A percentile compares a stretch with the other conserved stretches of the same genome.
phyloP scores from a whole-genome alignment of 2,113 vertebrate species.

The Dolichallabes microphthalmus region DNA sequence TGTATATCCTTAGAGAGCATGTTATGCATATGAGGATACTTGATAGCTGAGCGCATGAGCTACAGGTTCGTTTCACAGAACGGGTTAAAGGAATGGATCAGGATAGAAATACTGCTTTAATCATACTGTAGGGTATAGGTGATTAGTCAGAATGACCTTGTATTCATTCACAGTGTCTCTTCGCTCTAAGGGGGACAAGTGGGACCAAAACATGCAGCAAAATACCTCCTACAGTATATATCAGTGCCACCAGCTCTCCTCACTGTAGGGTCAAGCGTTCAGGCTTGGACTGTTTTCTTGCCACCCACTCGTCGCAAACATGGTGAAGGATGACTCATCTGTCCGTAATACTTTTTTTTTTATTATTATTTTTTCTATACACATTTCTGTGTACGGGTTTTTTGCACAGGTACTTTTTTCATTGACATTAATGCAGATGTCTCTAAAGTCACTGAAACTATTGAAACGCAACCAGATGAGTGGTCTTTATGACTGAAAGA shows the following conservation, averaged over 20 bases:
- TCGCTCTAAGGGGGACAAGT: background rate
- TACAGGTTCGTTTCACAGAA: too few species aligned
- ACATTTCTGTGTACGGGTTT: background rate
- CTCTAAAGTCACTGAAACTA: background rate
- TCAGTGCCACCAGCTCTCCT: background rate
- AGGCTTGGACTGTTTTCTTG: background rate
- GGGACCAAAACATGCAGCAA: background rate
- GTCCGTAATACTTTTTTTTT: background rate
- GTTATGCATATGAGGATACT: background rate
- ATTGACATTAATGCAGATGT: background rate
- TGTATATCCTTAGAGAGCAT: background rate
- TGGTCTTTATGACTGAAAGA: background rate
- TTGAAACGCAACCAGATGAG: background rate
- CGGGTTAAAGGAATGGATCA: background rate
- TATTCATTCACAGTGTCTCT: background rate
- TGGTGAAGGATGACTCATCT: conserved; percentile 3
- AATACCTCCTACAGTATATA: background rate
- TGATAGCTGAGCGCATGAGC: background rate
- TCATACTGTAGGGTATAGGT: background rate
- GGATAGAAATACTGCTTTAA: background rate
- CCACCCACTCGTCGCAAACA: background rate
- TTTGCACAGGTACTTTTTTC: background rate
- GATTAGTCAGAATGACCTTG: background rate
- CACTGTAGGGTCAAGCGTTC: conserved; percentile 2
- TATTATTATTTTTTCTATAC: background rate